Evolutionary conservation across 2,888 invertebrate species (phyloP).

Genomic region (Chymomyza amoena): DNA sequence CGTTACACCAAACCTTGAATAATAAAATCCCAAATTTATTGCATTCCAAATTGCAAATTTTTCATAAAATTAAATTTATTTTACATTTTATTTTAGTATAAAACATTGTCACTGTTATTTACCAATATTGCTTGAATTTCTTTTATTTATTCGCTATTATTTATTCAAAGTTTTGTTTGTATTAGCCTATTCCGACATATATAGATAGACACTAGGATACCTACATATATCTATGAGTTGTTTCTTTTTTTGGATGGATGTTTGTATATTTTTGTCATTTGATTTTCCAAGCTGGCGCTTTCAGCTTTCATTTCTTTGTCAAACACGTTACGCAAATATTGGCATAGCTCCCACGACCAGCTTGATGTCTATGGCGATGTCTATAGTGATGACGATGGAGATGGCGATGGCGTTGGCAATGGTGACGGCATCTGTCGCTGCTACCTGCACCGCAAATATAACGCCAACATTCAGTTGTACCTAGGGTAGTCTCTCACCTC

Average conservation of each 20-base stretch:
- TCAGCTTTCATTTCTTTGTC: slow-evolving; percentile 72
- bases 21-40: neutral
- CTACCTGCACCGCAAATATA: slow-evolving; percentile 5
- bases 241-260: neutral
- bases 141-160: slow-evolving; percentile 33
- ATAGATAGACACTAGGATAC: neutral
- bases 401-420: slow-evolving; percentile 7
- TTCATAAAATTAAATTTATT: neutral
- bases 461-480: neutral
- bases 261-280: slow-evolving; percentile 47
- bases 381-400: slow-evolving; percentile 26
- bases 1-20: neutral
- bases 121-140: neutral
- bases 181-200: slow-evolving; percentile 17
- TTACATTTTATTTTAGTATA: too few relatives aligned
- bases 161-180: slow-evolving; percentile 38
- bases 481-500: neutral
- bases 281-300: slow-evolving; percentile 71
- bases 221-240: neutral
- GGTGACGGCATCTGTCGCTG: slow-evolving; percentile 45
- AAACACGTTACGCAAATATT: slow-evolving; percentile 74
- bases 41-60: neutral
- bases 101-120: neutral
- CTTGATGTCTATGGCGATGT: slow-evolving; percentile 35
- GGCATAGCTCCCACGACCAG: slow-evolving; percentile 66